Percentiles rank a stretch among this genome's conserved stretches.
Evolutionary conservation across 2,113 vertebrate genomes (phyloP).

Genomic region (Phyllostomus hastatus): DNA sequence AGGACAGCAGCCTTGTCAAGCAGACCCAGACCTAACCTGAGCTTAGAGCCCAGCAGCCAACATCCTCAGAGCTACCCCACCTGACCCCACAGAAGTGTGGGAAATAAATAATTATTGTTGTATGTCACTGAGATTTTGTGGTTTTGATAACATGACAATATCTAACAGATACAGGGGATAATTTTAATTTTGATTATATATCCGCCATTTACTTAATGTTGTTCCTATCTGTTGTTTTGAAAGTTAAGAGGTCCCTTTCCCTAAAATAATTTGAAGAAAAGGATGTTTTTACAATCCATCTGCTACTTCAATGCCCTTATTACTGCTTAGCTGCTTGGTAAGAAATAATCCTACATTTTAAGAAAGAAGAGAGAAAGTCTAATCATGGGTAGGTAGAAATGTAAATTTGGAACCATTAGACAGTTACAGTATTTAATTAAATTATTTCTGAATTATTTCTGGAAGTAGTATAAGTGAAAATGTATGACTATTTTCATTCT

Average conservation of each 20-base stretch:
- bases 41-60: background rate
- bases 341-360: background rate
- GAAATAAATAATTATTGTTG: background rate
- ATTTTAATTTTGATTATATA: background rate
- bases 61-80: background rate
- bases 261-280: background rate
- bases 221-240: background rate
- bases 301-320: background rate
- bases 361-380: background rate
- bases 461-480: background rate
- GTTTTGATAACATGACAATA: background rate
- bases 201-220: background rate
- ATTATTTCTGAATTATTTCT: constrained; percentile 33
- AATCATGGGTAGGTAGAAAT: background rate
- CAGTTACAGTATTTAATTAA: background rate
- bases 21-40: background rate
- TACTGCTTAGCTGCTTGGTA: background rate
- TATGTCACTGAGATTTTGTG: background rate
- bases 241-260: background rate
- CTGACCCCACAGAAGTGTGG: background rate
- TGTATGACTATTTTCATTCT: constrained; percentile 18
- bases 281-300: background rate
- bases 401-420: background rate
- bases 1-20: background rate
- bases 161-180: too few species aligned